Evolutionary conservation across 1,140 invertebrate genomes (phyloP).

Genomic region (Hestina assimilis): DNA sequence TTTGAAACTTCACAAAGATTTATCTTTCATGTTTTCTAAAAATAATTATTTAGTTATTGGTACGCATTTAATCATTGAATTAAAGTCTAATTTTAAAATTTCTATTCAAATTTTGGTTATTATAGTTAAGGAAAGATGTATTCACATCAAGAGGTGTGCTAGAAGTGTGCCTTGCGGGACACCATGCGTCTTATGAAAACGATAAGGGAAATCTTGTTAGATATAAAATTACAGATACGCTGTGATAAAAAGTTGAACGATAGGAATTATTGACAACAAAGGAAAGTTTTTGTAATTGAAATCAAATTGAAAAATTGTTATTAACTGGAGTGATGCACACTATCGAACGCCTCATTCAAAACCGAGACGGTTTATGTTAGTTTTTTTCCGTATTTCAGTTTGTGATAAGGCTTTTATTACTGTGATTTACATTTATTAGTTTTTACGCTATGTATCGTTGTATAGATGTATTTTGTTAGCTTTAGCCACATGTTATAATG

Average conservation of each 20-base stretch:
- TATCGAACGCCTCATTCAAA: constrained; percentile 35
- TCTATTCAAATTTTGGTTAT: too few relatives aligned
- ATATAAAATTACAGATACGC: constrained; percentile 46
- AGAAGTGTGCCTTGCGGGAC: constrained; percentile 57
- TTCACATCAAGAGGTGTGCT: constrained; percentile 34
- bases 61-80: too few relatives aligned
- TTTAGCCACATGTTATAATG: constrained; percentile 37
- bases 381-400: constrained; percentile 31
- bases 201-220: constrained; percentile 34
- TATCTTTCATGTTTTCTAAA: too few relatives aligned
- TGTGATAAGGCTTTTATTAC: constrained; percentile 49
- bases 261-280: constrained; percentile 33
- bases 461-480: constrained; percentile 35
- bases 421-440: constrained; percentile 65
- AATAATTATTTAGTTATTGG: too few relatives aligned
- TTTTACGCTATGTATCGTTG: constrained; percentile 40
- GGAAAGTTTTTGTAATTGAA: constrained; percentile 22
- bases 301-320: constrained; percentile 20
- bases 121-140: too few relatives aligned
- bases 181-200: constrained; percentile 25
- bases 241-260: constrained; percentile 48
- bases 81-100: too few relatives aligned
- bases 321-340: constrained; percentile 29
- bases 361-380: constrained; percentile 20
- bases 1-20: too few relatives aligned